Percentiles rank a stretch among this genome's conserved stretches.
Evolutionary conservation across 2,888 invertebrate species (phyloP).

Genomic region (Syritta pipiens): DNA sequence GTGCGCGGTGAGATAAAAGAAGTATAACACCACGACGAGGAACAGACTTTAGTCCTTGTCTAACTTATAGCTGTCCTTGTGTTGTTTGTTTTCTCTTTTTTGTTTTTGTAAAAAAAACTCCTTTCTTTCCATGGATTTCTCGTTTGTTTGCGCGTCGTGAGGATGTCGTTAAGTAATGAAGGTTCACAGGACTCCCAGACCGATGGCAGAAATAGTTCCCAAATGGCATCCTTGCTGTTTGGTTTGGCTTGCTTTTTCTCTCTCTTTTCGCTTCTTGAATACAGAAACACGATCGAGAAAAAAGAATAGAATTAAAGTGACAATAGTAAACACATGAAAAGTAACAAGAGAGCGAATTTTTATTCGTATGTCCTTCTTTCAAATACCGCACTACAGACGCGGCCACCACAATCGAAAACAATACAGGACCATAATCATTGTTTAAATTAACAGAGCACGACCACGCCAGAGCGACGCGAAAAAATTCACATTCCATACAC

Average conservation of each 20-base stretch:
- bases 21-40: slow-evolving; percentile 10
- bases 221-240: slow-evolving; percentile 31
- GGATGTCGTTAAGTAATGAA: slow-evolving; percentile 1
- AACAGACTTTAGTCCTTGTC: slow-evolving; percentile 31
- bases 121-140: neutral
- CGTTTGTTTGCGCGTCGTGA: slow-evolving; percentile 9
- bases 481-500: slow-evolving; percentile 48
- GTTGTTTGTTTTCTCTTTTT: no score
- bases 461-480: slow-evolving; percentile 42
- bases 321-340: slow-evolving; percentile 30
- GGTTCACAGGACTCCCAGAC: slow-evolving; percentile 22
- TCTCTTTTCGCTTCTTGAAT: neutral
- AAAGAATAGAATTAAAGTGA: neutral
- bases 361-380: slow-evolving; percentile 51
- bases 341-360: slow-evolving; percentile 35
- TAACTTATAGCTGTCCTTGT: slow-evolving; percentile 47
- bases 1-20: slow-evolving; percentile 12
- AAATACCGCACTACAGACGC: slow-evolving; percentile 20
- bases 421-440: slow-evolving; percentile 63
- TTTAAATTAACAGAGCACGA: slow-evolving; percentile 58
- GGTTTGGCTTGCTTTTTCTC: slow-evolving; percentile 12
- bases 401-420: slow-evolving; percentile 49
- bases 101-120: slow-evolving; percentile 15
- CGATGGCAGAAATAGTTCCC: slow-evolving; percentile 27
- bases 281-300: neutral